These are phyloP conservation scores for Sapayoa aenigma DNA, from an alignment of 2,113 vertebrate species.

Conservation along the genomic window DNA sequence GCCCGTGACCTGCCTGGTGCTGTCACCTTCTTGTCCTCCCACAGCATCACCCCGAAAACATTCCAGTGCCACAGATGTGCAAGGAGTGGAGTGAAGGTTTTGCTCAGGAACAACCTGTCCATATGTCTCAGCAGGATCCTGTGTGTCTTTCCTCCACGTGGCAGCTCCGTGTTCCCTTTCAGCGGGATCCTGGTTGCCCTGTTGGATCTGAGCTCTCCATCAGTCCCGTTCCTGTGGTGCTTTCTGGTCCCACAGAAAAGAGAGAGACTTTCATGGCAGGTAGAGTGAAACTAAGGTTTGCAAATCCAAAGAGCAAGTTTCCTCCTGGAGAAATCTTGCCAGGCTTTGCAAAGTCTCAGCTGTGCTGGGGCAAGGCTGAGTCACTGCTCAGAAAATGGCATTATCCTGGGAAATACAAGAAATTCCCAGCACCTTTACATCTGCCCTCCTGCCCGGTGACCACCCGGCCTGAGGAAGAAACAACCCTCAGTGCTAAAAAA, in stretches of 20 bases:
- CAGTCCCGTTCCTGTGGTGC: fast-evolving
- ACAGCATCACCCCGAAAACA: neutral
- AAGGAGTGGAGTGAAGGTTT: neutral
- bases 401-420: neutral
- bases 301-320: neutral
- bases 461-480: neutral
- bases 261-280: neutral
- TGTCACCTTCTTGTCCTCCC: neutral
- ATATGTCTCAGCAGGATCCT: neutral
- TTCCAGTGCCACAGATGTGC: neutral
- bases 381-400: neutral
- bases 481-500: neutral
- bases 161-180: neutral
- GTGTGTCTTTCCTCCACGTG: neutral
- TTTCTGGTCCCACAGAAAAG: neutral
- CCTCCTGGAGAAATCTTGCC: neutral
- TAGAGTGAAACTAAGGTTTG: neutral
- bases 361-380: neutral
- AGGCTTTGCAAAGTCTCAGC: neutral
- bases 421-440: neutral
- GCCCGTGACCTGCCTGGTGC: neutral
- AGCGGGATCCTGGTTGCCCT: neutral
- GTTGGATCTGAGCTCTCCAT: neutral
- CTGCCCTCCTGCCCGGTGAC: neutral
- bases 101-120: neutral